Evolutionary conservation across 2,888 invertebrate genomes (phyloP).

Genomic region (Drosophila suboccidentalis): DNA sequence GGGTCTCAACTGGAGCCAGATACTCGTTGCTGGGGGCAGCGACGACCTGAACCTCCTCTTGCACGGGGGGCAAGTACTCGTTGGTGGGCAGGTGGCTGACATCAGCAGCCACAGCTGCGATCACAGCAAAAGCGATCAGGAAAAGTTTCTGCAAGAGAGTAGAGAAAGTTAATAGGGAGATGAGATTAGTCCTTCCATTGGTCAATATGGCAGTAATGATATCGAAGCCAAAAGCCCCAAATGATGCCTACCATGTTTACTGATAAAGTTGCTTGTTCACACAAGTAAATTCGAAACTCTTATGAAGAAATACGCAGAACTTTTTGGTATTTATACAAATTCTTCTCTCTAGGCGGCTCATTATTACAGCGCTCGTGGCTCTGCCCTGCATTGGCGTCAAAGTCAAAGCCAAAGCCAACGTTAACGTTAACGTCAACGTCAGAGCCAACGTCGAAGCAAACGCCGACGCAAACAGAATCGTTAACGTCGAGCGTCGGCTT

Average conservation of each 20-base stretch:
- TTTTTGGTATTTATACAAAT: constrained; percentile 83
- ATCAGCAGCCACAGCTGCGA: constrained; percentile 81
- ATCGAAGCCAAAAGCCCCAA: neutral
- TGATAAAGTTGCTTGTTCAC: constrained; percentile 76
- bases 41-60: constrained; percentile 54
- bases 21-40: constrained; percentile 74
- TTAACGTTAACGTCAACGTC: constrained; percentile 3
- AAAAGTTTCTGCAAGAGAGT: constrained; percentile 78
- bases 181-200: constrained; percentile 23
- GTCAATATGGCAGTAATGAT: neutral
- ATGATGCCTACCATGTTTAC: constrained; percentile 68
- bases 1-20: constrained; percentile 60
- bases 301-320: constrained; percentile 81
- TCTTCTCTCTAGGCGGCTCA: constrained; percentile 59
- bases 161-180: neutral
- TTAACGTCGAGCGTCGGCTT: constrained; percentile 25
- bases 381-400: constrained; percentile 32
- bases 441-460: constrained; percentile 22
- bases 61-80: constrained; percentile 82
- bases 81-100: constrained; percentile 81
- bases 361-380: constrained; percentile 58
- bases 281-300: constrained; percentile 78
- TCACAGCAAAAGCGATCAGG: constrained; percentile 80
- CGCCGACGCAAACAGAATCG: constrained; percentile 11
- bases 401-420: neutral